Base-by-base conservation (phyloP, 2,888 invertebrate genomes). In the Tholera decimalis region DNA sequence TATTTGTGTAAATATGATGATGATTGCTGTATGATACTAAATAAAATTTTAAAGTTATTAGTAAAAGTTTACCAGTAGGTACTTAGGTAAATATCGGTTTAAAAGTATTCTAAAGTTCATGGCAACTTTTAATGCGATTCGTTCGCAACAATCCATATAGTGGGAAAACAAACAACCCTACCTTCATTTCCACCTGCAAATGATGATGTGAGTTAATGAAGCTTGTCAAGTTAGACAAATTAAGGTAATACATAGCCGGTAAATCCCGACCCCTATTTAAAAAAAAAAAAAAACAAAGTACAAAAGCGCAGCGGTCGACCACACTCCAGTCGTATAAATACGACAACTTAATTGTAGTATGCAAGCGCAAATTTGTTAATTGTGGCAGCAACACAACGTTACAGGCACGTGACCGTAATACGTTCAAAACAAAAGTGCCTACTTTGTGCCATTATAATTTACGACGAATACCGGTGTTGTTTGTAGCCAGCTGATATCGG, bases 321-420 rank as follows among this genome's bases (percentile, higher is more conserved):
- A 67, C 57, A 74, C 57, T 73, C 26, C 69, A 82, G 82, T 61
- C 33, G 39, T 75, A 65, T 62, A 79, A 81, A 82, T 53, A 76
- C 70, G 63, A 68, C 70, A 68, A 68, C 66, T 51, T 73, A 66
- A 77, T 72, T 68, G 61, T 67, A 65, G 63, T 82, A 81, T 83
- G 81, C 83, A 84, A 76, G 77, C 82, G 79, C 72, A 77, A 86
- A 89, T 92, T 92, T 89, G 91, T 90, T 92, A 93, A 93, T 93
- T 92, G 90, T 89, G 88, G 87, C 87, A 85, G 89, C 88, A 91
- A 92, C 89, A 89, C 86, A 86, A 87, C 85, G 86, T 84, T 82
- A 79, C 83, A 50, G 80, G 88, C 79, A 89, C 92, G 91, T 92
- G 92, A 91, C 90, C 88, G 88, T 87, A 89, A 89, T 91, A 89